Evolutionary conservation across 2,888 invertebrate species (phyloP).

Genomic region (Artemia sinica): DNA sequence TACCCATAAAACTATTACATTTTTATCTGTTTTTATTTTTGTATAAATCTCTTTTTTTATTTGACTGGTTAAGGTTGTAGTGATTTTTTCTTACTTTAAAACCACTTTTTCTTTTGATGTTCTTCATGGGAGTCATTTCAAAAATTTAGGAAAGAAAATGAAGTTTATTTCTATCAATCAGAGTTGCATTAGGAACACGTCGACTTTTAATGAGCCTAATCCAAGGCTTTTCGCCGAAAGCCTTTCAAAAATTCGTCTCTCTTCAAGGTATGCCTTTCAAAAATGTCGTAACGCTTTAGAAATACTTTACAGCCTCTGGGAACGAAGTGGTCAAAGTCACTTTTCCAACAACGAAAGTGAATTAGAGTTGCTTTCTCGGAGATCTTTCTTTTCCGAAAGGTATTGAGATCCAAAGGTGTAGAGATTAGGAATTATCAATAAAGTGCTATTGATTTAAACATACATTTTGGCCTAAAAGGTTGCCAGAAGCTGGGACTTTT

Average conservation of each 20-base stretch:
- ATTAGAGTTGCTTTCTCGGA: conserved; percentile 11
- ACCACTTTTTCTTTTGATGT: too few species aligned
- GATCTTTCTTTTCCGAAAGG: background rate
- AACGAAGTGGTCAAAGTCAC: conserved; percentile 6
- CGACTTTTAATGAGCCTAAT: conserved; percentile 13
- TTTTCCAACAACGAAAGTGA: conserved; percentile 14
- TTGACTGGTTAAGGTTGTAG: too few species aligned
- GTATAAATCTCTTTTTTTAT: too few species aligned
- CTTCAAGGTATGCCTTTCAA: conserved; percentile 14
- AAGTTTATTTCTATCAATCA: conserved; percentile 10
- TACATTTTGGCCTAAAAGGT: conserved; percentile 9
- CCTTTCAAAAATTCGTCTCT: conserved; percentile 8
- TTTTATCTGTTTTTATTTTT: too few species aligned
- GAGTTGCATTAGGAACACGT: conserved; percentile 5
- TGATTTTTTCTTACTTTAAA: too few species aligned
- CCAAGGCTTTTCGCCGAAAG: conserved; percentile 5
- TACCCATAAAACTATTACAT: too few species aligned
- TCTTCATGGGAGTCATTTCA: background rate
- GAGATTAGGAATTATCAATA: background rate
- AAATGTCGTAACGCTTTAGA: background rate
- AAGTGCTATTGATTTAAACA: conserved; percentile 5
- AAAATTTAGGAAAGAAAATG: conserved; percentile 3
- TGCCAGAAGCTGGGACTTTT: background rate
- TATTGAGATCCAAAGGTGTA: conserved; percentile 1
- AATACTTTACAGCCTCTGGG: background rate